phyloP scores from a whole-genome alignment of 2,113 vertebrate species.

The Syngnathus typhle region DNA sequence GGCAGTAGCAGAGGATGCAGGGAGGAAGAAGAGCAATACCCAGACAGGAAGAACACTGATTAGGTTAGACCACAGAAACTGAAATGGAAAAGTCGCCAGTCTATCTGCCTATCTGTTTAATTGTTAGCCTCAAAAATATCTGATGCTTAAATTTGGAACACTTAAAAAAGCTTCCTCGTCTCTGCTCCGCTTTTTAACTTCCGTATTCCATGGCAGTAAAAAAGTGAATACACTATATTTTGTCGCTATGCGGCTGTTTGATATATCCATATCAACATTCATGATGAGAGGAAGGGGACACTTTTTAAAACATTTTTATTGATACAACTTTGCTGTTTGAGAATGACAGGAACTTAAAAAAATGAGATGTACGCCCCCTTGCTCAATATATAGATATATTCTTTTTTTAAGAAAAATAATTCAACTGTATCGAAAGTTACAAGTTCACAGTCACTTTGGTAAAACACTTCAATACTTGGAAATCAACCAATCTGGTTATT shows the following conservation, averaged over 20 bases:
- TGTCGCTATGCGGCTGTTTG: neutral
- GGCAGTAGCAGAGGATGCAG: conserved; percentile 48
- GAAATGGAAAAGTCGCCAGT: conserved; percentile 48
- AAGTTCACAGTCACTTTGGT: conserved; percentile 99
- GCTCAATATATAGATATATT: conserved; percentile 74
- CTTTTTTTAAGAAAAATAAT: conserved; percentile 89
- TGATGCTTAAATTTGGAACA: conserved; percentile 1
- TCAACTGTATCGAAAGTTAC: conserved; percentile 82
- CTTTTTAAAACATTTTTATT: conserved; percentile 78
- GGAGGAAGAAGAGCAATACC: conserved; percentile 42
- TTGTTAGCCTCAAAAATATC: conserved; percentile 1
- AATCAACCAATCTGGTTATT: conserved; percentile 71
- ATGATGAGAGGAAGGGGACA: conserved; percentile 52
- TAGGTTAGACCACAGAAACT: conserved; percentile 42
- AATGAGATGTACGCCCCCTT: conserved; percentile 72
- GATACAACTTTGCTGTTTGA: conserved; percentile 84
- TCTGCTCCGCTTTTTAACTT: conserved; percentile 10
- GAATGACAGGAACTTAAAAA: conserved; percentile 85
- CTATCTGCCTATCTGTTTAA: neutral
- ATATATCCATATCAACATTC: conserved; percentile 25
- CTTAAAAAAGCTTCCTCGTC: neutral
- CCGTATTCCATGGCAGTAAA: neutral
- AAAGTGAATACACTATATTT: neutral
- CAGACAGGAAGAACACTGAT: conserved; percentile 40
- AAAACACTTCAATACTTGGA: conserved; percentile 86